phyloP scores from a whole-genome alignment of 2,797 vertebrate genomes.

The Falco rusticolus region DNA sequence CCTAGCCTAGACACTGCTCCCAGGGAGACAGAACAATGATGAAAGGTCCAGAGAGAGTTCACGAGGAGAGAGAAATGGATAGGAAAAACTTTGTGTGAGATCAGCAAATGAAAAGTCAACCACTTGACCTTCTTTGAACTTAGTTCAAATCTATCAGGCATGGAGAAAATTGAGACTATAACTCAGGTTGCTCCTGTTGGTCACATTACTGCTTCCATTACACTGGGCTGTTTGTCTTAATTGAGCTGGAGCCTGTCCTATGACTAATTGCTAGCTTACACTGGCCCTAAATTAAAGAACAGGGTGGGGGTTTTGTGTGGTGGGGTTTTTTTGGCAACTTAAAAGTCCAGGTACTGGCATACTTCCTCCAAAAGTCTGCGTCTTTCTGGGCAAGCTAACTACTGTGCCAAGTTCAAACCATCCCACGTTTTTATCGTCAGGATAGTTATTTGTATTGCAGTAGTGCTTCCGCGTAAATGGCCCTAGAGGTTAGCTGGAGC shows the following conservation, averaged over 20 bases:
- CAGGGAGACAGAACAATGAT: background rate
- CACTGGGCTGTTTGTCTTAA: conserved; percentile 66
- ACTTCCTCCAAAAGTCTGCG: background rate
- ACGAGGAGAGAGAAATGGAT: conserved; percentile 23
- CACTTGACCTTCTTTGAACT: conserved; percentile 77
- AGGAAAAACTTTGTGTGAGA: conserved; percentile 58
- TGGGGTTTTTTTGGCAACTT: background rate
- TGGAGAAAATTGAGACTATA: conserved; percentile 78
- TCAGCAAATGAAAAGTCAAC: conserved; percentile 71
- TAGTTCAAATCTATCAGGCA: conserved; percentile 73
- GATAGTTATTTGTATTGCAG: background rate
- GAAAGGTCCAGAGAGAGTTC: background rate
- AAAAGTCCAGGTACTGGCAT: background rate
- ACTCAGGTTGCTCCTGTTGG: conserved; percentile 75
- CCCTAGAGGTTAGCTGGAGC: background rate
- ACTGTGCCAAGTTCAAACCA: background rate
- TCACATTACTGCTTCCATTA: conserved; percentile 68
- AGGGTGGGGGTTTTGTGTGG: background rate
- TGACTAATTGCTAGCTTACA: conserved; percentile 72
- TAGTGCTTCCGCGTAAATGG: background rate
- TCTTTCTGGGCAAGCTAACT: background rate
- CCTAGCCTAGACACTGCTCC: background rate
- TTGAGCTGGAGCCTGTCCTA: conserved; percentile 54
- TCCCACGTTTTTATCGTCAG: background rate
- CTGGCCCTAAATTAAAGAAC: conserved; percentile 62